Evolutionary conservation across 2,888 invertebrate species (phyloP).

Genomic region (Pandemis heparana): DNA sequence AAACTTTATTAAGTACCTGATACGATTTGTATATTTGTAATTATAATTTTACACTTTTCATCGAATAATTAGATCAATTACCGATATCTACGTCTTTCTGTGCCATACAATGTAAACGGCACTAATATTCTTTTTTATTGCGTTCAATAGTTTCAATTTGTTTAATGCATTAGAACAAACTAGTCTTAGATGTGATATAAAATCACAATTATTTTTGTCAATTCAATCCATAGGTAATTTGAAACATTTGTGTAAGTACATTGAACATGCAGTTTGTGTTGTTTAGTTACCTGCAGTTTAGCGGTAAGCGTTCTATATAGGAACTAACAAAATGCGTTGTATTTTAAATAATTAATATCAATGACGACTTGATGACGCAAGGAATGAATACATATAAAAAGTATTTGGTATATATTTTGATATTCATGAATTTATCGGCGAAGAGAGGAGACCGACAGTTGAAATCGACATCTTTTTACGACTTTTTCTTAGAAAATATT

Average conservation of each 20-base stretch:
- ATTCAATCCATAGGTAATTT: constrained; percentile 30
- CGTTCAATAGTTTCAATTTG: constrained; percentile 51
- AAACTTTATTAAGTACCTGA: constrained; percentile 78
- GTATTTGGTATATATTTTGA: constrained; percentile 82
- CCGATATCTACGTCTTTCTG: constrained; percentile 59
- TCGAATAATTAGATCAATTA: constrained; percentile 56
- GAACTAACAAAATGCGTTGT: constrained; percentile 57
- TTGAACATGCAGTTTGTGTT: constrained; percentile 21
- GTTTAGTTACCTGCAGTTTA: constrained; percentile 64
- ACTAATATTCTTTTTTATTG: constrained; percentile 53
- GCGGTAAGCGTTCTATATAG: constrained; percentile 63
- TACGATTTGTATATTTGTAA: constrained; percentile 69
- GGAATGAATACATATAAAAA: constrained; percentile 56
- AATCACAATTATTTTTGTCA: constrained; percentile 40
- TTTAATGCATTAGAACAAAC: constrained; percentile 62
- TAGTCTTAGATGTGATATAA: constrained; percentile 63
- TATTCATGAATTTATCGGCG: constrained; percentile 78
- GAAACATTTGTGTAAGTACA: constrained; percentile 24
- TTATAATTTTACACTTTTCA: constrained; percentile 66
- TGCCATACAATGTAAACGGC: constrained; percentile 67
- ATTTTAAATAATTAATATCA: constrained; percentile 69
- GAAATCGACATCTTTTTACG: constrained; percentile 58
- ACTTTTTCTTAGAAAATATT: constrained; percentile 37
- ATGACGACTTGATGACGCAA: constrained; percentile 61
- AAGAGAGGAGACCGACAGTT: constrained; percentile 60